Evolutionary conservation across 2,888 invertebrate species (phyloP).

Genomic region (Acrobasis repandana): DNA sequence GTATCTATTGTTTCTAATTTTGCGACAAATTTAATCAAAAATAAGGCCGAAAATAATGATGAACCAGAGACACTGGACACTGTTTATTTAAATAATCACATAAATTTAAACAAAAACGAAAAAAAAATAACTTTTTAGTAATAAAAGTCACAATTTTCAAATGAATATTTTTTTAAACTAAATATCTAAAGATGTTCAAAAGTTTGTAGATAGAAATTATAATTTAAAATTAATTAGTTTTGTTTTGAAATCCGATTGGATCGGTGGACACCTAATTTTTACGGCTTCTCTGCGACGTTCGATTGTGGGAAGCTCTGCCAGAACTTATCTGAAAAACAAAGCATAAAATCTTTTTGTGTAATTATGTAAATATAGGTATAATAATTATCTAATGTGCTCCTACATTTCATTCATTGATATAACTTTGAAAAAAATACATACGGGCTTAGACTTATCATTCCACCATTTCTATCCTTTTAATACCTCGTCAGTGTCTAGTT

Average conservation of each 20-base stretch:
- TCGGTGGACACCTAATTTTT: not conserved
- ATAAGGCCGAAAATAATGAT: too few relatives aligned
- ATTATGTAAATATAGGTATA: too few relatives aligned
- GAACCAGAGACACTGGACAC: not conserved
- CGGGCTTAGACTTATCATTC: too few relatives aligned
- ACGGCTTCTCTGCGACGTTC: slow-evolving; percentile 4
- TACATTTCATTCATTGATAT: too few relatives aligned
- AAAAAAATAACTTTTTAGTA: too few relatives aligned
- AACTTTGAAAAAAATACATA: too few relatives aligned
- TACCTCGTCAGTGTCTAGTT: not conserved
- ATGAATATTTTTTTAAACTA: too few relatives aligned
- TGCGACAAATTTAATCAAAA: not conserved
- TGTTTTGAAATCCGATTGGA: not conserved
- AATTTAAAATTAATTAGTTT: not conserved
- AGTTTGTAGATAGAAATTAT: too few relatives aligned
- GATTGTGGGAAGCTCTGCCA: not conserved
- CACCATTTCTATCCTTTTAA: too few relatives aligned
- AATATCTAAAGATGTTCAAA: too few relatives aligned
- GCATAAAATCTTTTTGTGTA: not conserved
- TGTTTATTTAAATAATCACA: not conserved
- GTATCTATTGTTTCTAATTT: not conserved
- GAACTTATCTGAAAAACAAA: slow-evolving; percentile 8
- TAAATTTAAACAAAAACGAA: not conserved
- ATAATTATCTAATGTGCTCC: too few relatives aligned
- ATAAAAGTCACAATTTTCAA: too few relatives aligned